Evolutionary conservation across 2,888 invertebrate species (phyloP).

Genomic region (Eucriotettix oculatus): DNA sequence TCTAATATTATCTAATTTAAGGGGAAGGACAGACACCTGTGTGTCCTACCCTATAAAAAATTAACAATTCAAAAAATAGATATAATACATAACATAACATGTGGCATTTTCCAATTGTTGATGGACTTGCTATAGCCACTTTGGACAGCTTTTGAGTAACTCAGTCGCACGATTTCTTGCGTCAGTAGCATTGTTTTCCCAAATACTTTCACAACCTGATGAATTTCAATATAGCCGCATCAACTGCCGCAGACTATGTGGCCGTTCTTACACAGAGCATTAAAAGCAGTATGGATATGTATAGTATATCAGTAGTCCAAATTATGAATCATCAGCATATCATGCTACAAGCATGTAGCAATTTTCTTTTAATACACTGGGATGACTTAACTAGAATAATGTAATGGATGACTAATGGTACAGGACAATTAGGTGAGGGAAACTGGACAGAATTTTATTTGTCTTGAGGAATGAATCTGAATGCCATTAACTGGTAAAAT

Average conservation of each 20-base stretch:
- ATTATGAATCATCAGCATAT: conserved; percentile 4
- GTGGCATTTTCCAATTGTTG: conserved; percentile 2
- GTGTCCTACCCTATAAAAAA: conserved; percentile 11
- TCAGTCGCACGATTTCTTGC: conserved; percentile 8
- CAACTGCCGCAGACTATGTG: background rate
- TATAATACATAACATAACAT: conserved; percentile 8
- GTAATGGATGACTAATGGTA: background rate
- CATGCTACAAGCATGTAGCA: conserved; percentile 9
- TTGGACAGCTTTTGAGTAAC: conserved; percentile 7
- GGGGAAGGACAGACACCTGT: conserved; percentile 10
- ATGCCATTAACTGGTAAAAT: conserved; percentile 21
- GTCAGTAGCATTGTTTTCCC: conserved; percentile 1
- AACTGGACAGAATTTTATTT: conserved; percentile 12
- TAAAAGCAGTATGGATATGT: conserved; percentile 15
- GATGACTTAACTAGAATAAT: background rate
- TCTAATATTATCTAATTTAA: conserved; percentile 9
- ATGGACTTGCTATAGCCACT: conserved; percentile 13
- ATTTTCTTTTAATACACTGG: background rate
- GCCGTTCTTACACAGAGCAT: conserved; percentile 7
- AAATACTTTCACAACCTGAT: conserved; percentile 9
- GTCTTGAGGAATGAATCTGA: conserved; percentile 25
- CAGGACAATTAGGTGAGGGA: background rate
- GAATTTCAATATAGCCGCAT: background rate
- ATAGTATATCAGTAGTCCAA: conserved; percentile 13
- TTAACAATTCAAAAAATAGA: conserved; percentile 13